phyloP scores from a whole-genome alignment of 1,140 invertebrate species.

The Aphis craccivora region DNA sequence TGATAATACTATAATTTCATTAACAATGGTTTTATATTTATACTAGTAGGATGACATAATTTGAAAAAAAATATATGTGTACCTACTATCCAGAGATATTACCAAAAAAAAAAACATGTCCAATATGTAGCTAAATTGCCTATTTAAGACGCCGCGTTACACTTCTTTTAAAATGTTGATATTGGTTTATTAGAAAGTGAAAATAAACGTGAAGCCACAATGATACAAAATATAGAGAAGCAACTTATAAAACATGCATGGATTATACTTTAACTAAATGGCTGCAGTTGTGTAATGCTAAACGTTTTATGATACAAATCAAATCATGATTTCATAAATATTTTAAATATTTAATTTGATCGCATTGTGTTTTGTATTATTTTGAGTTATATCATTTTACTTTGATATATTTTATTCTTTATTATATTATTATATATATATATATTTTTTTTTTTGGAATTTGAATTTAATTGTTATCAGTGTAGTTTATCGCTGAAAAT shows the following conservation, averaged over 20 bases:
- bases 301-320: too few species aligned
- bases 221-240: neutral
- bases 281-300: neutral
- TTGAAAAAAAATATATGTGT: too few species aligned
- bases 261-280: neutral
- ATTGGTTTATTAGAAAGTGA: too few species aligned
- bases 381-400: too few species aligned
- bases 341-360: neutral
- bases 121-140: neutral
- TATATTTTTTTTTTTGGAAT: neutral
- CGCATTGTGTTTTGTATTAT: neutral
- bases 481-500: too few species aligned
- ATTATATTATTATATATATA: neutral
- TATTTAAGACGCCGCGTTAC: neutral
- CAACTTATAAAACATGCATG: neutral
- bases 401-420: too few species aligned
- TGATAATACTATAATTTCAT: neutral
- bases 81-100: too few species aligned
- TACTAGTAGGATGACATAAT: too few species aligned
- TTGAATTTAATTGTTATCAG: neutral
- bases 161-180: neutral
- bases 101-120: too few species aligned
- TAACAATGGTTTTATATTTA: neutral
- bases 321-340: too few species aligned
- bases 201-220: neutral